phyloP scores from a whole-genome alignment of 1,140 invertebrate genomes.

The Cataglyphis hispanica region DNA sequence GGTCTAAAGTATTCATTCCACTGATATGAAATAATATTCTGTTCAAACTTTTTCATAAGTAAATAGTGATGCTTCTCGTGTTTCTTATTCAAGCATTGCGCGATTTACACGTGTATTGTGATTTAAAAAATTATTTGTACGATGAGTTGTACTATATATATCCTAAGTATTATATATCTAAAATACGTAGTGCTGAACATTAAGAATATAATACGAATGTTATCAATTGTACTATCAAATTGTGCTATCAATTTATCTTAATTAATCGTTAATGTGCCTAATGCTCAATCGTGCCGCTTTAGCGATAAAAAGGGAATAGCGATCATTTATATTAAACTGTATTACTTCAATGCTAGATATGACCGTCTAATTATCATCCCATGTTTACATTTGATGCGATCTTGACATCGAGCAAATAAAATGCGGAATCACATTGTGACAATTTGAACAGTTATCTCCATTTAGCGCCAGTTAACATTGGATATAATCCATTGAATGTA shows the following conservation, averaged over 20 bases:
- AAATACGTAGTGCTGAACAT: background rate
- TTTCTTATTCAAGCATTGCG: background rate
- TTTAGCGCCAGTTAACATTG: slow-evolving; percentile 33
- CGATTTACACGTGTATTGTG: too few relatives aligned
- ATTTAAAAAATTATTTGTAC: slow-evolving; percentile 3
- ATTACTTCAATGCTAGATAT: background rate
- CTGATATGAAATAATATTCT: background rate
- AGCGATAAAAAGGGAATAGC: slow-evolving; percentile 15
- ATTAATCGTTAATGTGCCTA: slow-evolving; percentile 26
- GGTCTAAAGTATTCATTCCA: background rate
- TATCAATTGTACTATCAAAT: slow-evolving; percentile 18
- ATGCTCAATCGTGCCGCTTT: background rate
- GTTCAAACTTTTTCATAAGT: background rate
- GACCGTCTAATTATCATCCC: slow-evolving; percentile 35
- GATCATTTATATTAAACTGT: background rate
- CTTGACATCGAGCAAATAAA: slow-evolving; percentile 45
- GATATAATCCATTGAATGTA: slow-evolving; percentile 10
- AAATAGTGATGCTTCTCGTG: background rate
- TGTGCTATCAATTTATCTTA: slow-evolving; percentile 38
- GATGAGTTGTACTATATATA: background rate
- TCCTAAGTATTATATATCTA: background rate
- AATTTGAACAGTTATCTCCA: slow-evolving; percentile 45
- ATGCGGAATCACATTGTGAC: slow-evolving; percentile 13
- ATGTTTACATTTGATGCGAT: slow-evolving; percentile 51
- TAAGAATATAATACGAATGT: slow-evolving; percentile 10